Base-by-base conservation (phyloP, 2,888 invertebrate genomes). In the Phyto melanocephala region DNA sequence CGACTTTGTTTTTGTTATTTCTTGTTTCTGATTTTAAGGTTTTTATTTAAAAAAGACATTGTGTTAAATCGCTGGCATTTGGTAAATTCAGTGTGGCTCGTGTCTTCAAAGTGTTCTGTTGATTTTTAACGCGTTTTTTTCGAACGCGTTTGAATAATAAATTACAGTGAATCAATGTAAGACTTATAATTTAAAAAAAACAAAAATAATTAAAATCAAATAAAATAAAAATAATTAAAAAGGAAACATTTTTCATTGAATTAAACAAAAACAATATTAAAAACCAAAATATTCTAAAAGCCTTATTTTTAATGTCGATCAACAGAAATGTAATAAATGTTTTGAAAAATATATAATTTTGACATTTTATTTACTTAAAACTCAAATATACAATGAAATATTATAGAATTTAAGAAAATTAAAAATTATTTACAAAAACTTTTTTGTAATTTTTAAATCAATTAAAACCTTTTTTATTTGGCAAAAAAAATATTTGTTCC, bases 31-130 rank as follows among this genome's bases (percentile, higher is more conserved):
- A 58, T 70, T 70, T 70, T 37, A 35, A 70, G 62, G 4, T 54
- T 1, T 45, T 54, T 71, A 56, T 58, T 10, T 50, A 72, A 79
- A 80, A 77, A 84, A 89, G 89, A 88, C 88, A 87, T 89, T 86
- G 85, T 88, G 88, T 86, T 88, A 86, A 89, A 87, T 88, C 88
- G 87, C 86, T 86, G 86, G 85, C 88, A 86, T 86, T 86, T 87
- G 87, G 86, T 87, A 88, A 87, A 87, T 90, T 90, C 87, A 91
- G 91, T 91, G 89, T 88, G 89, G 89, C 90, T 91, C 90, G 90
- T 90, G 90, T 90, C 91, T 89, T 90, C 91, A 90, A 89, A 89
- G 90, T 88, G 90, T 88, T 88, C 88, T 91, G 91, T 90, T 89
- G 88, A 89, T 89, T 87, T 40, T 63, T 17, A 28, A 28, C 65